Conservation (phyloP, 2,888 invertebrate species). For the Parnassius glacialis region DNA sequence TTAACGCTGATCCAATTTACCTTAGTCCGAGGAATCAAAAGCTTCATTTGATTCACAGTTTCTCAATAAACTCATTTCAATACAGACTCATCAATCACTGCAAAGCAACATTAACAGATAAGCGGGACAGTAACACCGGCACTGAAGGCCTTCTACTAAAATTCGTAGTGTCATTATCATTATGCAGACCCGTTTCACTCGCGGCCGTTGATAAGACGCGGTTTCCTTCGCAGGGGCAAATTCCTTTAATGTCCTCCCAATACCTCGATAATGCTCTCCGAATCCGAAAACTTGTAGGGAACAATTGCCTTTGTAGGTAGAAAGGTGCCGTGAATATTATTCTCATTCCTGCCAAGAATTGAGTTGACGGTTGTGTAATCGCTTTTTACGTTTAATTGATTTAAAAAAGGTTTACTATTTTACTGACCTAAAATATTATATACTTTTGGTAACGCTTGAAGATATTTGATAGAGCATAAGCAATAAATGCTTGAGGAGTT, state of each 20-base stretch:
- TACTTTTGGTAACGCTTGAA: no score
- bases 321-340: background rate
- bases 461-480: no score
- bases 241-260: constrained; percentile 52
- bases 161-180: constrained; percentile 27
- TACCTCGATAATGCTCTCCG: constrained; percentile 49
- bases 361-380: no score
- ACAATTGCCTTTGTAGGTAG: background rate
- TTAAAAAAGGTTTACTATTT: no score
- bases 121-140: constrained; percentile 16
- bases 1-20: constrained; percentile 19
- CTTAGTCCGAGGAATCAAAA: constrained; percentile 17
- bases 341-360: no score
- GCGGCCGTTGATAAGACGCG: constrained; percentile 30
- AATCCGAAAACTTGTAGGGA: constrained; percentile 14
- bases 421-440: no score
- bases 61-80: constrained; percentile 21
- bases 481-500: no score
- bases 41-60: constrained; percentile 14
- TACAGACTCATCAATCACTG: constrained; percentile 26
- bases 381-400: no score
- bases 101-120: constrained; percentile 23
- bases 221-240: constrained; percentile 40
- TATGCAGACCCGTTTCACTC: constrained; percentile 20
- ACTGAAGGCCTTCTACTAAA: constrained; percentile 23